Conservation (phyloP, 2,113 vertebrate genomes). For the Barbus barbus region DNA sequence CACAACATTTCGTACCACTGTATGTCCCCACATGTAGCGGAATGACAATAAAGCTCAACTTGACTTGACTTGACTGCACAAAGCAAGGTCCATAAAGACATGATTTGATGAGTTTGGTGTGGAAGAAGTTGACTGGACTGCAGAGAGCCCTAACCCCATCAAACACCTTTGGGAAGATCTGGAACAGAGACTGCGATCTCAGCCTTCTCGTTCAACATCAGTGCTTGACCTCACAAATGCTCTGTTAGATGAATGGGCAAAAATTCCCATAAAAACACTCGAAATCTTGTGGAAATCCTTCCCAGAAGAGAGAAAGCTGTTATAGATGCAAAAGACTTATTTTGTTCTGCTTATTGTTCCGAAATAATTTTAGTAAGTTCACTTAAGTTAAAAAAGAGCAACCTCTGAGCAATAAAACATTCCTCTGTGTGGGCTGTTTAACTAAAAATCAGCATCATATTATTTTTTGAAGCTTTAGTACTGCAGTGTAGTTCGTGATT, state of each 20-base stretch:
- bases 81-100: neutral
- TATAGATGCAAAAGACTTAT: neutral
- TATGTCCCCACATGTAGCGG: too few species aligned
- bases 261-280: neutral
- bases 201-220: neutral
- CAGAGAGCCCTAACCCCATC: neutral
- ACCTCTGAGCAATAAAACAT: neutral
- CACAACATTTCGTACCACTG: too few species aligned
- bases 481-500: neutral
- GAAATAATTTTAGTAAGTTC: neutral
- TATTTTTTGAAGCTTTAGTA: neutral
- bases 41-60: too few species aligned
- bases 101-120: neutral
- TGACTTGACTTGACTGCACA: too few species aligned
- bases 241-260: neutral
- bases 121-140: neutral
- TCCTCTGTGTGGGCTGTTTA: neutral
- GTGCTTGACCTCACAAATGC: neutral
- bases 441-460: neutral
- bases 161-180: neutral
- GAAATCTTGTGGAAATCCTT: neutral
- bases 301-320: neutral
- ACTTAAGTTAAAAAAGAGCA: conserved; percentile 1
- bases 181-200: neutral
- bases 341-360: neutral